Base-by-base conservation (phyloP, 2,113 vertebrate genomes). In the Hiodon alosoides region DNA sequence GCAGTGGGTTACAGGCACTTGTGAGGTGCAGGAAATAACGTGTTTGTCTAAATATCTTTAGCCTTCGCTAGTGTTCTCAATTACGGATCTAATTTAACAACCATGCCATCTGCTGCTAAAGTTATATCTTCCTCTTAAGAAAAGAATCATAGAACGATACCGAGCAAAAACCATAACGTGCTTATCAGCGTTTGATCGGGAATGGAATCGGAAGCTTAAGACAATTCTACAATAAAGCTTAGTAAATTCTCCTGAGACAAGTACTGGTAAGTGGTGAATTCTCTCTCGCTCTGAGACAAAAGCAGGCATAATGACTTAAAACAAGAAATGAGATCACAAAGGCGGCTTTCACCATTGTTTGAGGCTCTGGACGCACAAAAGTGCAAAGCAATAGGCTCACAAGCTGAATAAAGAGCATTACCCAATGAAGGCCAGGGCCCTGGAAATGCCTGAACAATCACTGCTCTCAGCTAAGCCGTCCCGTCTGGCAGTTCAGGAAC, bases 361-460 rank as follows among this genome's bases (percentile, higher is more conserved):
- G 17, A 17, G 9, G 17, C 11, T 17, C 61, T 14, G 16, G 69
- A 66, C 66, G 60, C 17, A 58, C 9, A 69, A 52, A 52, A 77
- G 55, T 58, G 17, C n/a, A 11, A 17, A 48, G 10, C 10, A 62
- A 13, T 53, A n/a, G 6, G 3, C 4, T 62, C 7, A n/a, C 31
- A 66, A 0, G 2, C 50, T 52, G 67, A 53, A 70, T 31, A 9
- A 11, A 14, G 47, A 62, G 13, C 31, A 2, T 72, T 67, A 50
- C 61, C 61, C 60, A 77, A 72, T 67, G 17, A 17, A 7, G 61
- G 61, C 17, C 47, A 14, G 50, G 16, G 55, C 16, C 59, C 66
- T 59, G 53, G 46, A 16, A 50, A 76, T 6, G 16, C 11, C 5
- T 53, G 16, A 70, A 76, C 74, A 76, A 76, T 76, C 7, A 8